Evolutionary conservation across 53 echinoderm and acorn worm species (phyloP).

Genomic region (Apostichopus leukothele): DNA sequence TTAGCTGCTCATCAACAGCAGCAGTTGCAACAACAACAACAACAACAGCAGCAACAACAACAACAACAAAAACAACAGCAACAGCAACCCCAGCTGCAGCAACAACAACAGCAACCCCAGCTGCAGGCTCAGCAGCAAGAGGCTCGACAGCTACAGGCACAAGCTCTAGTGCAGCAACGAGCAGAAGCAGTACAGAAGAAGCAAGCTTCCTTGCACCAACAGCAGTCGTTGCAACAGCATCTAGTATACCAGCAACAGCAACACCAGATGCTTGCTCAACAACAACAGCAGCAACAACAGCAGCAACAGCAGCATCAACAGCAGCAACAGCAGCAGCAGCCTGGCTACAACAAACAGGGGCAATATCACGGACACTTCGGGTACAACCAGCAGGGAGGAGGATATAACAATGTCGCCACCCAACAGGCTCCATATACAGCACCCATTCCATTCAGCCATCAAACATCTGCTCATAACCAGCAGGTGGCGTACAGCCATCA

Average conservation of each 20-base stretch:
- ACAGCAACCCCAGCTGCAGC: constrained; percentile 31
- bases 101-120: constrained; percentile 40
- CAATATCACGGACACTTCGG: not conserved
- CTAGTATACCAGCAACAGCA: constrained; percentile 67
- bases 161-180: constrained; percentile 50
- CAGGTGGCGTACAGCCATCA: constrained; percentile 3
- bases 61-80: constrained; percentile 21
- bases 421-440: not conserved
- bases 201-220: constrained; percentile 47
- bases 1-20: constrained; percentile 56
- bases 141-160: constrained; percentile 39
- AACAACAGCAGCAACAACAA: constrained; percentile 61
- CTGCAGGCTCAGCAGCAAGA: constrained; percentile 28
- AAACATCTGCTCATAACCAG: not conserved
- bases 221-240: constrained; percentile 64
- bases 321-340: constrained; percentile 54
- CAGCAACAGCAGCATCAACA: constrained; percentile 57
- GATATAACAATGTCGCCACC: constrained; percentile 9
- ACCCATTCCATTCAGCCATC: constrained; percentile 22
- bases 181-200: constrained; percentile 43
- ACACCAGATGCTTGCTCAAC: constrained; percentile 20
- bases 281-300: constrained; percentile 50
- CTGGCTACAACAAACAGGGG: not conserved
- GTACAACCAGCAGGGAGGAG: constrained; percentile 13
- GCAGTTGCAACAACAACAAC: constrained; percentile 59